Percentiles rank a stretch among this genome's conserved stretches.
Evolutionary conservation across 2,797 vertebrate genomes (phyloP).

Genomic region (Sebastes jordani): DNA sequence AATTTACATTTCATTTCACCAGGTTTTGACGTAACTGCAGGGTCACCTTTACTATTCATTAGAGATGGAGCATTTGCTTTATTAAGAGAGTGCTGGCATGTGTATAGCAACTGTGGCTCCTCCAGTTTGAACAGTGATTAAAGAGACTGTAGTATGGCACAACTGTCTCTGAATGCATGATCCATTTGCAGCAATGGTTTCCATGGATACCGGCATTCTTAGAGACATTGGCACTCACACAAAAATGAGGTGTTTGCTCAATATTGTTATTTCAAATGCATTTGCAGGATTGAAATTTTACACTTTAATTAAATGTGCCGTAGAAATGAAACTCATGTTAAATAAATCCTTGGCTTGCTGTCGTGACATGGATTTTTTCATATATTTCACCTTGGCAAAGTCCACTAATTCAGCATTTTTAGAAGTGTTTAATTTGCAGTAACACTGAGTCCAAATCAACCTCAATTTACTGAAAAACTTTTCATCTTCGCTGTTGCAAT

Average conservation of each 20-base stretch:
- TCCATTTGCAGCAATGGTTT: constrained; percentile 65
- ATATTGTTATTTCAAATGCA: constrained; percentile 5
- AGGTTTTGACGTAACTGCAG: background rate
- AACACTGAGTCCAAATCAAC: background rate
- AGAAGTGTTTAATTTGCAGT: background rate
- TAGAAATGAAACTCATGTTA: background rate
- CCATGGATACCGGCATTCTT: constrained; percentile 71
- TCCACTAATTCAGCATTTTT: background rate
- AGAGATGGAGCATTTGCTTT: background rate
- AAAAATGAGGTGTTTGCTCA: constrained; percentile 11
- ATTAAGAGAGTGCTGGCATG: constrained; percentile 11
- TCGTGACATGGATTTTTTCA: background rate
- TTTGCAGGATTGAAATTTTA: background rate
- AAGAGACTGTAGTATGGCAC: constrained; percentile 25
- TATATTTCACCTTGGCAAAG: background rate
- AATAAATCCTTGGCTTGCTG: background rate
- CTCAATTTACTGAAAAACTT: background rate
- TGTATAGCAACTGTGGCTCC: constrained; percentile 5
- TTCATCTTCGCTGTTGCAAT: background rate
- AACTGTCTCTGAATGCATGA: constrained; percentile 42
- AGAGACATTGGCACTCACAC: constrained; percentile 19
- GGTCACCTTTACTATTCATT: constrained; percentile 38
- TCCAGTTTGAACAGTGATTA: constrained; percentile 45
- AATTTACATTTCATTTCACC: background rate
- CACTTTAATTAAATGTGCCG: background rate